A percentile compares a stretch with the other conserved stretches of the same genome.
Conservation (phyloP, 2,888 invertebrate genomes). For the Drosophila kuntzei region DNA sequence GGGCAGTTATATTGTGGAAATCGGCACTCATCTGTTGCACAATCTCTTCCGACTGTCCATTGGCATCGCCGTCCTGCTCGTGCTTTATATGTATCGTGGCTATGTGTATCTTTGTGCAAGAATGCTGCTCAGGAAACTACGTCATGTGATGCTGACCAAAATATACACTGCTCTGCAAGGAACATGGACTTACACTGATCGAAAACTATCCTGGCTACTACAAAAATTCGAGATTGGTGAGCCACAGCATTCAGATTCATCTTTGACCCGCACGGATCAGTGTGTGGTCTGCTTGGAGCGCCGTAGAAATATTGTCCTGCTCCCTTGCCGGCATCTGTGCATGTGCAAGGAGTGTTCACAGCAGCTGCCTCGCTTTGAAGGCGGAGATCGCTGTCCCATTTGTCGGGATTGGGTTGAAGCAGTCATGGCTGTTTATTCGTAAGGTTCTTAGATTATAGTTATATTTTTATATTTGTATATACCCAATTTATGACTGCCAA, state of each 20-base stretch:
- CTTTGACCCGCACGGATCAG: background rate
- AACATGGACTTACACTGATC: conserved; percentile 12
- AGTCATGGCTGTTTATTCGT: conserved; percentile 45
- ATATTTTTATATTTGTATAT: background rate
- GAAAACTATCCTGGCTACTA: conserved; percentile 25
- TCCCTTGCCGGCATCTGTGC: conserved; percentile 67
- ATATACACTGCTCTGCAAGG: conserved; percentile 10
- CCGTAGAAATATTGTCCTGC: conserved; percentile 51
- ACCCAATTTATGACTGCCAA: conserved; percentile 11
- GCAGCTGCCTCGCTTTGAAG: conserved; percentile 6
- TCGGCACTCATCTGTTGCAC: conserved; percentile 43
- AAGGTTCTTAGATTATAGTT: background rate
- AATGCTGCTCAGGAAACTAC: conserved; percentile 18
- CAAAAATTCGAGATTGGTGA: background rate
- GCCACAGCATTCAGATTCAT: background rate
- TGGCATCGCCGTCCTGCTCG: conserved; percentile 47
- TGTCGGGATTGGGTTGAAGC: conserved; percentile 48
- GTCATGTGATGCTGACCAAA: conserved; percentile 10
- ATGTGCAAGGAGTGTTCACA: conserved; percentile 57
- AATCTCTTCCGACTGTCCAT: conserved; percentile 48
- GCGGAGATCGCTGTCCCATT: conserved; percentile 46
- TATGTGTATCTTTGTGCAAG: conserved; percentile 39
- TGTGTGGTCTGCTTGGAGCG: conserved; percentile 63
- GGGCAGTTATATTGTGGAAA: conserved; percentile 21
- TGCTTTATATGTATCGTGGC: conserved; percentile 52